phyloP scores from a whole-genome alignment of 2,113 vertebrate species.

The Sinosuthora webbiana region DNA sequence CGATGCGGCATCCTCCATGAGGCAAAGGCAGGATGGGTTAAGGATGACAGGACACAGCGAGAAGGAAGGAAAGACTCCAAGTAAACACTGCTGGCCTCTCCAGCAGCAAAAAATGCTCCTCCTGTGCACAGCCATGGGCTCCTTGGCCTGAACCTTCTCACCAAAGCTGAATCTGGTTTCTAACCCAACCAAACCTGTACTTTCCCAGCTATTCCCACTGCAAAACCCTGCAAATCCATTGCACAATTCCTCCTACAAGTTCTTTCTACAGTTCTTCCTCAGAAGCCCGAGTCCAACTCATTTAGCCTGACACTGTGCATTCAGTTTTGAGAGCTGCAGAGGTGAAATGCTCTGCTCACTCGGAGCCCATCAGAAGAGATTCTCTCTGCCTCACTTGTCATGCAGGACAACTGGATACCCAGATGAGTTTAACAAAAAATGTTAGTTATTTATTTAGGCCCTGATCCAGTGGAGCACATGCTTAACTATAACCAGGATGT shows the following conservation, averaged over 20 bases:
- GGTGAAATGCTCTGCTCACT: background rate
- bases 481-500: slow-evolving; percentile 59
- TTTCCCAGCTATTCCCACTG: background rate
- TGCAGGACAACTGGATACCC: slow-evolving; percentile 37
- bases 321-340: background rate
- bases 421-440: slow-evolving; percentile 53
- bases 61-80: background rate
- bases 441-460: slow-evolving; percentile 52
- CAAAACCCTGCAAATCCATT: background rate
- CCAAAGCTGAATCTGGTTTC: background rate
- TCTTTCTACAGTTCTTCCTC: background rate
- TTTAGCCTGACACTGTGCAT: background rate
- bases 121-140: background rate
- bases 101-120: background rate
- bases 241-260: background rate
- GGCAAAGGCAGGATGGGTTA: background rate
- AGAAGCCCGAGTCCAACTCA: background rate
- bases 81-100: background rate
- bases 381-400: slow-evolving; percentile 33
- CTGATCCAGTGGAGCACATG: slow-evolving; percentile 43
- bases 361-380: slow-evolving; percentile 23
- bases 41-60: background rate
- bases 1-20: background rate
- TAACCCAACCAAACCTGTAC: background rate
- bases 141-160: background rate